Evolutionary conservation across 2,888 invertebrate species (phyloP).

Genomic region (Notodonta dromedarius): DNA sequence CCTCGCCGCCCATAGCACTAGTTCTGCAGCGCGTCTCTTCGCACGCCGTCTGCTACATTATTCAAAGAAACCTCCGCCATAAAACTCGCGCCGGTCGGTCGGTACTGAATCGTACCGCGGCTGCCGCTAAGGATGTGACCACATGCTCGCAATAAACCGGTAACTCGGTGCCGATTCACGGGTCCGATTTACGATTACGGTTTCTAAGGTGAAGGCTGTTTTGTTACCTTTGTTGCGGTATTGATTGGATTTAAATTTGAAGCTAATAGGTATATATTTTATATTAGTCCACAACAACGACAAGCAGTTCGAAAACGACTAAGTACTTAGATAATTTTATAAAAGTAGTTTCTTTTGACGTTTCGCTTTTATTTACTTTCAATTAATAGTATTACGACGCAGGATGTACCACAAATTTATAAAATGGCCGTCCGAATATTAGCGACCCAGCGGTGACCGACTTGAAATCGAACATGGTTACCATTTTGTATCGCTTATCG

Average conservation of each 20-base stretch:
- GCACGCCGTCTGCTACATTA: conserved; percentile 68
- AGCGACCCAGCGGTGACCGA: too few species aligned
- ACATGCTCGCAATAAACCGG: conserved; percentile 52
- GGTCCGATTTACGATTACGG: conserved; percentile 39
- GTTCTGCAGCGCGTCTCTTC: conserved; percentile 53
- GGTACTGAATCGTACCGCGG: conserved; percentile 56
- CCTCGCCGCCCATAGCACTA: conserved; percentile 18
- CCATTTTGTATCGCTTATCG: too few species aligned
- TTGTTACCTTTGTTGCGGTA: conserved; percentile 22
- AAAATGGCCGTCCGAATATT: too few species aligned
- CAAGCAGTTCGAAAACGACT: too few species aligned
- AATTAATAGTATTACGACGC: too few species aligned
- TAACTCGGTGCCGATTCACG: conserved; percentile 44
- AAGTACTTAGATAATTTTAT: too few species aligned
- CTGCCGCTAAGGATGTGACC: conserved; percentile 50
- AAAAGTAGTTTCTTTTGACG: too few species aligned
- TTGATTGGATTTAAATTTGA: conserved; percentile 18
- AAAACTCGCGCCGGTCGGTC: conserved; percentile 61
- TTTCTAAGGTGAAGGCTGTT: conserved; percentile 26
- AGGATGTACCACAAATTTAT: too few species aligned
- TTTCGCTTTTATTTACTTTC: too few species aligned
- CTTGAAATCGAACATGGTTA: too few species aligned
- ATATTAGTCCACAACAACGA: too few species aligned
- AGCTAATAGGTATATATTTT: too few species aligned
- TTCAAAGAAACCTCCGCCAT: conserved; percentile 68